Percentiles rank a stretch among this genome's conserved stretches.
phyloP scores from a whole-genome alignment of 2,797 vertebrate genomes.

The Betta splendens region DNA sequence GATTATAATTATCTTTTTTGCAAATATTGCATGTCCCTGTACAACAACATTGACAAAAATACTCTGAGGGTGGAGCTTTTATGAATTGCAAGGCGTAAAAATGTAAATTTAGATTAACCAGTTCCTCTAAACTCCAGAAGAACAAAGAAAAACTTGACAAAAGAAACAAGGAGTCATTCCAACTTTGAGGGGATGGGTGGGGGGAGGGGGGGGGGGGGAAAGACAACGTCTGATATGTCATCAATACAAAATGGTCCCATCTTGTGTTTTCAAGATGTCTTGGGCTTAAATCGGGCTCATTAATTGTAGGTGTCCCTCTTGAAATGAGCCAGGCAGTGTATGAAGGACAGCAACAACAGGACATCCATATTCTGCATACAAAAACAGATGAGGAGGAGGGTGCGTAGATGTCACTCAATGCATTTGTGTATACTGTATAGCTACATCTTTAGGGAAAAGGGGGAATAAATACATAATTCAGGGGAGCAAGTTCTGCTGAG shows the following conservation, averaged over 20 bases:
- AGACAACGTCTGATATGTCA: slow-evolving; percentile 88
- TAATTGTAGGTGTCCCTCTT: slow-evolving; percentile 83
- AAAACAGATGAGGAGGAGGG: slow-evolving; percentile 81
- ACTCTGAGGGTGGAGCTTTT: slow-evolving; percentile 81
- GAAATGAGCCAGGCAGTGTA: slow-evolving; percentile 90
- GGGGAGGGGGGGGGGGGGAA: slow-evolving; percentile 77
- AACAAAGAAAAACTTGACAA: slow-evolving; percentile 75
- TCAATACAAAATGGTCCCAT: slow-evolving; percentile 92
- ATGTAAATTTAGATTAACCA: slow-evolving; percentile 86
- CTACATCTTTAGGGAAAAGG: slow-evolving; percentile 83
- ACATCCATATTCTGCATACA: slow-evolving; percentile 86
- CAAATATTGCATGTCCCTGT: slow-evolving; percentile 98
- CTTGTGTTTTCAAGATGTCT: slow-evolving; percentile 93
- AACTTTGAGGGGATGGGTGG: slow-evolving; percentile 87
- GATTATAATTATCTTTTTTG: slow-evolving; percentile 82
- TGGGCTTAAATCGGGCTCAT: slow-evolving; percentile 80
- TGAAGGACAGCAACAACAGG: slow-evolving; percentile 90
- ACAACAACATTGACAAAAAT: slow-evolving; percentile 92
- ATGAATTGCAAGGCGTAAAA: slow-evolving; percentile 85
- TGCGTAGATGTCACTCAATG: slow-evolving; percentile 84
- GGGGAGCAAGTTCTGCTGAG: slow-evolving; percentile 83
- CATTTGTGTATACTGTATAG: slow-evolving; percentile 84
- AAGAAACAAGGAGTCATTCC: slow-evolving; percentile 87
- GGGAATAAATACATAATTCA: slow-evolving; percentile 80
- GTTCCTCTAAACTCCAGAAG: slow-evolving; percentile 90